Evolutionary conservation across 2,113 vertebrate genomes (phyloP), one percentile per base, ranked within the genome.

Genomic region (Oryzias curvinotus): DNA sequence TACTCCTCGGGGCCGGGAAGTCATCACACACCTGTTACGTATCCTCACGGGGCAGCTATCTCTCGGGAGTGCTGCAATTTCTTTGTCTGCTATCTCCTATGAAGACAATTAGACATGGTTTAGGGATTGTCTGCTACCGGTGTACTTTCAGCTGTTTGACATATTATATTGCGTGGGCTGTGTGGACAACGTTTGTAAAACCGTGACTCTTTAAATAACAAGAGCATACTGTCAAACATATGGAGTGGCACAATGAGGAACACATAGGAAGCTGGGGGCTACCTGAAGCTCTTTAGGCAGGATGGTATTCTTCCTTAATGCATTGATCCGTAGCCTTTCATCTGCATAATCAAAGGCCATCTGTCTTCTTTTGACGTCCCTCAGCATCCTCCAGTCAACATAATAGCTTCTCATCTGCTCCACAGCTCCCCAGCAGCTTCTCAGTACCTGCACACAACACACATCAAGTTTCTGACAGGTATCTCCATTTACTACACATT

Each of bases 261-360:
- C 5, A 51, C 26, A 17, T 10, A 8, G 2, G 10, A 41, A 36
- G 8, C 30, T 15, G 3, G 15, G 8, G 30, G 7, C 17, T 53
- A 98, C 97, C 96, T 96, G 95, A 48, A 99, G 91, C 41, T 94
- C 91, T 87, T 92, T 95, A 12, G 97, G 97, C 3, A 99, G 89
- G 77, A 99, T 85, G 45, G 87, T 91, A 77, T 99, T 99, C 82
- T 99, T 98, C 5, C 97, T 91, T 66, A 99, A 81, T 1, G 95
- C 91, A 13, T 99, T 99, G 68, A 99, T 94, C 5, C 97, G 90
- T 10, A 98, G 83, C 77, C 97, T 88, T 75, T 95, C 86, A 4
- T 98, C 95, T 0, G 97, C 95, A 0, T 93, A 91, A 21, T 98
- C 96, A 1, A 89, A 95, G 0, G 96, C 96, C 91, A 94, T 88